These are phyloP conservation scores for Alligator sinensis DNA, from an alignment of 2,113 vertebrate species.

Conservation along the genomic window DNA sequence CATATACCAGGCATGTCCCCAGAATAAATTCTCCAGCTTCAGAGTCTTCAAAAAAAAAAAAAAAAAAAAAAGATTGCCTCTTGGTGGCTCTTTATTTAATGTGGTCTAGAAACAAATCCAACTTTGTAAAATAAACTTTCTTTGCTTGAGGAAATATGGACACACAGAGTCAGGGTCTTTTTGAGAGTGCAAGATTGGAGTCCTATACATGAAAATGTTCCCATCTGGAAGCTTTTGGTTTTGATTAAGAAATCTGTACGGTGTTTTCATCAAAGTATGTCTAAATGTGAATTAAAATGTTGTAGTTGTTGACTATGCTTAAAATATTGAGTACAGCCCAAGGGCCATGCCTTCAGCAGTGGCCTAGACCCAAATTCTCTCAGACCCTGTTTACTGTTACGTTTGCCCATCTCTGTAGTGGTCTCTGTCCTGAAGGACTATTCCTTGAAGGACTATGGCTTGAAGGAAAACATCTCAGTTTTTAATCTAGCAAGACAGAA, in stretches of 20 bases:
- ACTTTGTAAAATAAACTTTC: not conserved
- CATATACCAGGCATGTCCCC: not conserved
- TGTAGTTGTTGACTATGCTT: too few relatives aligned
- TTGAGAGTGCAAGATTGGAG: not conserved
- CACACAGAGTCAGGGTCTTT: not conserved
- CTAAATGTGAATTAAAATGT: too few relatives aligned
- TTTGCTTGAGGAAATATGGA: not conserved
- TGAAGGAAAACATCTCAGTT: not conserved
- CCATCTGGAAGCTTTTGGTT: not conserved
- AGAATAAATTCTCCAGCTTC: not conserved
- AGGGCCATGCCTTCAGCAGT: not conserved
- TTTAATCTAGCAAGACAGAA: not conserved
- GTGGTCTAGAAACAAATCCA: not conserved
- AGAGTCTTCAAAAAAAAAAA: not conserved
- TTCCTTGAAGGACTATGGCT: not conserved
- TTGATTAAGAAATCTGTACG: not conserved
- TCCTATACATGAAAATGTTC: not conserved
- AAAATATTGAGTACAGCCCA: not conserved
- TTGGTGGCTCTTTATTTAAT: not conserved
- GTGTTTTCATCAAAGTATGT: not conserved
- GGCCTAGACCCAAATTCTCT: not conserved
- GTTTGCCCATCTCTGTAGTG: not conserved
- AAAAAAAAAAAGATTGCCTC: not conserved
- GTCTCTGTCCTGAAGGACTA: not conserved
- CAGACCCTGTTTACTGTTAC: not conserved